Evolutionary conservation across 2,888 invertebrate genomes (phyloP).

Genomic region (Calliopum simillimum): DNA sequence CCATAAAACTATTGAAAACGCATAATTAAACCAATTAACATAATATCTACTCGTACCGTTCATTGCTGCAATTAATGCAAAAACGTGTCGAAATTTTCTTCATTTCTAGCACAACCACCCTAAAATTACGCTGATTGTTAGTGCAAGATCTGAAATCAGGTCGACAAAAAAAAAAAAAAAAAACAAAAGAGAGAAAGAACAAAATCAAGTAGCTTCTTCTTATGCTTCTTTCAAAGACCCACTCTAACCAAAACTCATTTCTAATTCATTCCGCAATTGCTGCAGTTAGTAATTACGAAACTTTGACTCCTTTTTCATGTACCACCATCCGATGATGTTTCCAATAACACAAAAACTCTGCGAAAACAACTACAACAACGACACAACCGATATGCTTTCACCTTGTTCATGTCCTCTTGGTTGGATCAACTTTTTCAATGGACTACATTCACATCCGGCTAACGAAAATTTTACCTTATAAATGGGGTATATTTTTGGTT

Average conservation of each 20-base stretch:
- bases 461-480: too few relatives aligned
- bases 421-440: constrained; percentile 4
- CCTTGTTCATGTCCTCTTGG: background rate
- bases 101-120: background rate
- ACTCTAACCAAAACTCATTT: too few relatives aligned
- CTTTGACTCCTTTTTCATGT: constrained; percentile 17
- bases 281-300: constrained; percentile 25
- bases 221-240: background rate
- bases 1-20: background rate
- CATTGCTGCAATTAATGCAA: background rate
- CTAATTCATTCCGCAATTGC: background rate
- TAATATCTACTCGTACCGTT: too few relatives aligned
- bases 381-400: background rate
- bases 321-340: background rate
- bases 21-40: constrained; percentile 2
- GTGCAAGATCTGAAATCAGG: background rate
- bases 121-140: too few relatives aligned
- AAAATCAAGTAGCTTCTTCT: background rate
- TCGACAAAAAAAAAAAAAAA: background rate
- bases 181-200: background rate
- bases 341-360: background rate
- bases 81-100: constrained; percentile 1
- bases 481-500: background rate
- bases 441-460: background rate
- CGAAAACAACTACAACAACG: background rate